These are phyloP conservation scores for Falcaria lacertinaria DNA, from an alignment of 2,888 invertebrate genomes.

Conservation along the genomic window DNA sequence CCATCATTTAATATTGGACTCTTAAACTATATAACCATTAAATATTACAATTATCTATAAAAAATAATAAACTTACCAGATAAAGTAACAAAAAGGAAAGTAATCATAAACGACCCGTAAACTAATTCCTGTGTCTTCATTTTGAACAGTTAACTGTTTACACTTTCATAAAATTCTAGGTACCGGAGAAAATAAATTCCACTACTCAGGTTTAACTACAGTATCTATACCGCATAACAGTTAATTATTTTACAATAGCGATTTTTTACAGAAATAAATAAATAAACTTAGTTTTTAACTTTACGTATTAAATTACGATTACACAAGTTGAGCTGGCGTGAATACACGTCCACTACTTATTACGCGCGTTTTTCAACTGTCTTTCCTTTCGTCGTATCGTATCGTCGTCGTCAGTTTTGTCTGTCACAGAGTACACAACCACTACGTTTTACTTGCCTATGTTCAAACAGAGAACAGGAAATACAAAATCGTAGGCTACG, in stretches of 20 bases:
- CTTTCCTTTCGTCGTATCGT: too few relatives aligned
- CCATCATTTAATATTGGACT: too few relatives aligned
- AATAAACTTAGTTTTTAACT: not conserved
- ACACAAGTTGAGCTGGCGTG: not conserved
- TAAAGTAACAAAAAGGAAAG: constrained; percentile 34
- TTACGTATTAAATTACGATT: not conserved
- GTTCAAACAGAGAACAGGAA: too few relatives aligned
- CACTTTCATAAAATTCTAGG: not conserved
- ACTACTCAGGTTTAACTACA: too few relatives aligned
- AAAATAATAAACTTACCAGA: constrained; percentile 42
- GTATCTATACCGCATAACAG: too few relatives aligned
- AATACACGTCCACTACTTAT: not conserved
- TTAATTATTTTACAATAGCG: not conserved
- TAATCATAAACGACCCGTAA: constrained; percentile 32
- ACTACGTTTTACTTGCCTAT: too few relatives aligned
- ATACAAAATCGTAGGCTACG: too few relatives aligned
- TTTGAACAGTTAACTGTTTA: not conserved
- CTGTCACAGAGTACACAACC: too few relatives aligned
- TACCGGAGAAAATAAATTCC: not conserved
- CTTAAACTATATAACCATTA: too few relatives aligned
- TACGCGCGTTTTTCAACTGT: not conserved
- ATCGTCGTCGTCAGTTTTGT: too few relatives aligned
- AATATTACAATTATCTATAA: too few relatives aligned
- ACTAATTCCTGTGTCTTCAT: constrained; percentile 14
- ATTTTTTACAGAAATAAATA: not conserved